Evolutionary conservation across 2,888 invertebrate species (phyloP), one percentile per base, ranked within the genome.

Genomic region (Koerneria pararmatus): DNA sequence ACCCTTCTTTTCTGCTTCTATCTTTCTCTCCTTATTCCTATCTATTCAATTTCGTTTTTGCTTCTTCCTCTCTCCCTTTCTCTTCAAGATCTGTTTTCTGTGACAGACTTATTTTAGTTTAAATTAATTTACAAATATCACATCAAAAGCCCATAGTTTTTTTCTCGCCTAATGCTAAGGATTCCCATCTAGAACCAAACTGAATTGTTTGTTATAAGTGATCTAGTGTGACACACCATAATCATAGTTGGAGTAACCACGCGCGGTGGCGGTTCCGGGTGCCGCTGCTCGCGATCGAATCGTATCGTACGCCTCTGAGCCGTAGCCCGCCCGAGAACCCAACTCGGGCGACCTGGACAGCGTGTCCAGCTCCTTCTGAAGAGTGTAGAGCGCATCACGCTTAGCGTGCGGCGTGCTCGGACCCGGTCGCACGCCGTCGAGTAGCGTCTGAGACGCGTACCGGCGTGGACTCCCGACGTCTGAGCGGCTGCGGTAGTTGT

Each of bases 331-430:
- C 61, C 65, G 69, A 11, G 66, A 63, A 27, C 61, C 34, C 35
- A 71, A 65, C 34, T 72, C 78, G 15, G 82, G 80, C 8, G 81
- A 79, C 11, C 82, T 62, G 46, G 77, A 76, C 65, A 83, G 62
- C 15, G 80, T 78, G 70, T 82, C 83, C 64, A 83, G 70, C 72
- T 83, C 83, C 49, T 78, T 76, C 69, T 83, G 83, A 65, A 83
- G 74, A 4, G 78, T 78, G 69, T 79, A 78, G 59, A 83, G 72
- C 31, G 83, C 83, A 62, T 83, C 83, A 3, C 79, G 71, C 57
- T 76, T 75, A 41, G 76, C 74, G 61, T 80, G 76, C 1, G 82
- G 82, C n/a, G 82, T 82, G 59, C 75, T 70, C 19, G 83, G 83
- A 4, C 83, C 83, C 27, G 83, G 83, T 24, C 83, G 71, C 5